phyloP scores from a whole-genome alignment of 2,113 vertebrate species.

The Colistium nudipinnis region DNA sequence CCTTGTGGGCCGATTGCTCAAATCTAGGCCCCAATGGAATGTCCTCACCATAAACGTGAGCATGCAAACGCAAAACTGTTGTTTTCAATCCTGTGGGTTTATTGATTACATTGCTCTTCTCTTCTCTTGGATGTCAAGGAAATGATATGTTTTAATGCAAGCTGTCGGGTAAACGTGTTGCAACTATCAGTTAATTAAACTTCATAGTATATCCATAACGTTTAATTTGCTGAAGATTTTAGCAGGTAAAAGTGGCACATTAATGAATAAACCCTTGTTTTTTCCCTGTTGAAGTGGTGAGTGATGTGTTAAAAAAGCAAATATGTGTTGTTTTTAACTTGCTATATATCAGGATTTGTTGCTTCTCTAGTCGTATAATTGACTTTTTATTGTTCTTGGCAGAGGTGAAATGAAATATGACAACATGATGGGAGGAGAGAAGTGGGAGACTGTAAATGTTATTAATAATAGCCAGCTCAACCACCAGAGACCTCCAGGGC shows the following conservation, averaged over 20 bases:
- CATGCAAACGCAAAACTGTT: slow-evolving; percentile 16
- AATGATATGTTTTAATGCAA: not conserved
- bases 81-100: slow-evolving; percentile 19
- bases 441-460: not conserved
- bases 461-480: not conserved
- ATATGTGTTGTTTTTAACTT: not conserved
- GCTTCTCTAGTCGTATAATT: not conserved
- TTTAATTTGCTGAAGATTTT: too few species aligned
- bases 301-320: not conserved
- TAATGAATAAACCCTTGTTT: not conserved
- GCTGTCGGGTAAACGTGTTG: not conserved
- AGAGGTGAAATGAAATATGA: slow-evolving; percentile 6
- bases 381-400: slow-evolving; percentile 1
- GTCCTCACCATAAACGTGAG: slow-evolving; percentile 4
- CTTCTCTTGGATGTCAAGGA: slow-evolving; percentile 16
- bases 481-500: not conserved
- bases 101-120: not conserved
- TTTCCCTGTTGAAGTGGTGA: not conserved
- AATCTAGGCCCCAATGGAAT: not conserved
- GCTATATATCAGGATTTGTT: not conserved
- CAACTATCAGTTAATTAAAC: not conserved
- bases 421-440: slow-evolving; percentile 7
- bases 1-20: slow-evolving; percentile 21
- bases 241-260: not conserved
- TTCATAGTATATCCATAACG: too few species aligned